phyloP scores from a whole-genome alignment of 2,113 vertebrate species.

The Egretta garzetta region DNA sequence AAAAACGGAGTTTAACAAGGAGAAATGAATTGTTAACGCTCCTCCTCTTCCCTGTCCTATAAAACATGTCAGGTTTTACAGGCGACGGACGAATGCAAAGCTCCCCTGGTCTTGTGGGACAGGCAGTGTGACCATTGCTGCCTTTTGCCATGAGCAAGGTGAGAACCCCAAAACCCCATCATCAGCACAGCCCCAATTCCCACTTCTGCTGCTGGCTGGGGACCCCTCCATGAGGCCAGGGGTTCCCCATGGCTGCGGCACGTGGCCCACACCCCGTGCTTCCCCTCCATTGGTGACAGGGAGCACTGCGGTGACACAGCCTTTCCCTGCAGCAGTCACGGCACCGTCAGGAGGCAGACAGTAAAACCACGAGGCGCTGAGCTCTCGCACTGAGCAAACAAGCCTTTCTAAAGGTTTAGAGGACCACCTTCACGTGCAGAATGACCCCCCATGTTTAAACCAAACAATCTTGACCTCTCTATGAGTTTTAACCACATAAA shows the following conservation, averaged over 20 bases:
- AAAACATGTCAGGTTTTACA: neutral
- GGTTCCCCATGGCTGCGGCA: accelerated
- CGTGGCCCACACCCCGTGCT: accelerated
- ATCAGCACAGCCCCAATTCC: neutral
- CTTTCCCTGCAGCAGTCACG: neutral
- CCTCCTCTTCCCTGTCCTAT: neutral
- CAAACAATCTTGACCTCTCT: slow-evolving; percentile 69
- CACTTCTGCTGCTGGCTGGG: neutral
- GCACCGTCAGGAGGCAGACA: neutral
- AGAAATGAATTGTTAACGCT: slow-evolving; percentile 1
- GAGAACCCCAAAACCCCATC: accelerated
- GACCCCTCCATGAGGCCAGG: accelerated
- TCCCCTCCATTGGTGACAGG: accelerated
- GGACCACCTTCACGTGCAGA: slow-evolving; percentile 35
- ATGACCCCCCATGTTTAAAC: slow-evolving; percentile 58
- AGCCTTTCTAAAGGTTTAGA: slow-evolving; percentile 4
- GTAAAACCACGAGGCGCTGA: neutral
- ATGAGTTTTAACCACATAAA: slow-evolving; percentile 63
- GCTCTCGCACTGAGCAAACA: neutral
- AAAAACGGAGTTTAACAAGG: neutral
- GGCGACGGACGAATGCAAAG: accelerated
- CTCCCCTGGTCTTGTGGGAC: neutral
- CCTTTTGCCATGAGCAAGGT: accelerated
- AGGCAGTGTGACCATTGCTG: accelerated
- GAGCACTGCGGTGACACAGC: neutral